These are phyloP conservation scores for Vulpes ferrilata DNA, from an alignment of 2,113 vertebrate species.

Conservation along the genomic window DNA sequence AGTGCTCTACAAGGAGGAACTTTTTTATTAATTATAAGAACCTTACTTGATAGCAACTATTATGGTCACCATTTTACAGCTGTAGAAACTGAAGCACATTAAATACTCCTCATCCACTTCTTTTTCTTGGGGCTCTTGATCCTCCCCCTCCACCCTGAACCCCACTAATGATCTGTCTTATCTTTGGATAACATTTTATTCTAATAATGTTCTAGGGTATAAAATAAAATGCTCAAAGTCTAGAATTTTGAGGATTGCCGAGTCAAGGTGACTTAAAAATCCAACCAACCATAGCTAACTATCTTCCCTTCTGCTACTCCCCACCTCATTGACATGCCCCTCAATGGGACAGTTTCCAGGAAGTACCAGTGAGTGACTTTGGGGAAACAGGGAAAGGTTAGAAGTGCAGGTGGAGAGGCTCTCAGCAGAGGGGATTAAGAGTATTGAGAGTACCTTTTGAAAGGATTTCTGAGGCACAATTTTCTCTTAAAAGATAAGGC, in stretches of 20 bases:
- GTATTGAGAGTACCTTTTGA: constrained; percentile 17
- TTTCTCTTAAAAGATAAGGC: constrained; percentile 23
- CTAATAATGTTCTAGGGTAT: constrained; percentile 11
- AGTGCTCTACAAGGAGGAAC: background rate
- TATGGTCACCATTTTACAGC: background rate
- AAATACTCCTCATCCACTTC: background rate
- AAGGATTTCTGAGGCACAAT: background rate
- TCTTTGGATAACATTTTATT: constrained; percentile 25
- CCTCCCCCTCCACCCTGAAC: background rate
- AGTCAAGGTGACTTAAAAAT: background rate
- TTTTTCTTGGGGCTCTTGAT: constrained; percentile 20
- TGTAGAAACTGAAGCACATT: constrained; percentile 10
- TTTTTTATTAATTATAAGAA: constrained; percentile 32
- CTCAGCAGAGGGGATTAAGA: background rate
- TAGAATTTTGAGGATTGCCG: constrained; percentile 28
- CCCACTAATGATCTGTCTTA: constrained; percentile 9
- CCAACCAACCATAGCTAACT: background rate
- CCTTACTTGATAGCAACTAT: background rate
- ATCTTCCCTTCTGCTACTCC: background rate
- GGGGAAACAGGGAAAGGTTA: background rate
- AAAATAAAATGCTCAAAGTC: background rate
- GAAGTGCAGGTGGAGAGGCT: background rate
- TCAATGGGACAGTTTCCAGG: background rate
- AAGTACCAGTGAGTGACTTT: constrained; percentile 4
- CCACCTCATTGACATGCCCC: background rate